Evolutionary conservation across 2,888 invertebrate species (phyloP), one percentile per base, ranked within the genome.

Genomic region (Caenorhabditis macrosperma): DNA sequence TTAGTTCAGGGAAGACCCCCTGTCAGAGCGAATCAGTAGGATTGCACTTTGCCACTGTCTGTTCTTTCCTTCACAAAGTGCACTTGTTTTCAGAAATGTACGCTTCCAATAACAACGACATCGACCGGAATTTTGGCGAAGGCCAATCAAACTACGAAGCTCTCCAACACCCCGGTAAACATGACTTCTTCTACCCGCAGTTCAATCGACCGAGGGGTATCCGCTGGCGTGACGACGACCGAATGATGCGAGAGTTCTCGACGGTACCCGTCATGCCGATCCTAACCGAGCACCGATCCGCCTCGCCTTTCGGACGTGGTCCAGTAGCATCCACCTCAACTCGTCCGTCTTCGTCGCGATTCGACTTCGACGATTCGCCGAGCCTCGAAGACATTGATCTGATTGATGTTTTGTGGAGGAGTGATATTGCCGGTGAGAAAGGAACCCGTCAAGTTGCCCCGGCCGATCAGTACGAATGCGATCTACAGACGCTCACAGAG

Each of bases 341-440:
- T 6, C 64, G 52, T 41, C 74, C 66, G 48, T 61, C 78, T 17
- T 75, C 80, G 0, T 57, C 48, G 30, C 50, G 52, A 35, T 54
- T 38, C 33, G 59, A 57, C 22, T 54, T n/a, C n/a, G n/a, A 24
- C 20, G 66, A 46, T 20, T 50, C 55, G 24, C 63, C 61, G 12
- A 48, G 48, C 2, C 48, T 75, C n/a, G 71, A 88, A 85, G 90
- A 90, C 77, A 84, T 87, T 35, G 90, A 90, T 26, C 82, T 88
- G 28, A 90, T 90, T 68, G 90, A 90, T 77, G 84, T 86, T 6
- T 80, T 87, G n/a, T 90, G 90, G 90, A 84, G 90, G 24, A 84
- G 82, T 26, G 90, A 90, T 75, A 88, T 90, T 50, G 85, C 81
- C 10, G 64, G 60, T 2, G 84, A 83, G 57, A 83, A 82, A 38